Evolutionary conservation across 1,140 invertebrate genomes (phyloP).

Genomic region (Temnothorax longispinosus): DNA sequence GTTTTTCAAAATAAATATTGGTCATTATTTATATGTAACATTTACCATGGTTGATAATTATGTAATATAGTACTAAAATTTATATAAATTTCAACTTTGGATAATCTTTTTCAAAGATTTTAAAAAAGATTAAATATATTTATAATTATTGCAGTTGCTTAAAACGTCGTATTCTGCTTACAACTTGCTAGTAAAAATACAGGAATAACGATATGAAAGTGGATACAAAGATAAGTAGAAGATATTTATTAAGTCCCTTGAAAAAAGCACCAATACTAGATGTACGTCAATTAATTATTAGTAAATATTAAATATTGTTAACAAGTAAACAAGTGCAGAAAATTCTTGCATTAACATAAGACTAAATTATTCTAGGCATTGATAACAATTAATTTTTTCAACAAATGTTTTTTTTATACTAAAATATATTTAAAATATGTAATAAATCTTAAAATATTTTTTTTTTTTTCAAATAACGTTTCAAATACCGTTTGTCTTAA

Average conservation of each 20-base stretch:
- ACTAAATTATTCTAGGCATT: not conserved
- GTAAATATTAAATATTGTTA: no score
- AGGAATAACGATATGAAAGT: not conserved
- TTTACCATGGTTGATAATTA: not conserved
- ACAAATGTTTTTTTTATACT: not conserved
- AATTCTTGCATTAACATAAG: not conserved
- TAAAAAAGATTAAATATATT: not conserved
- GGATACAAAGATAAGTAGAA: not conserved
- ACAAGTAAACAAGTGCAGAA: not conserved
- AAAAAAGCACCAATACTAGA: no score
- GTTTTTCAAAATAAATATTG: no score
- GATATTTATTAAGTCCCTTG: not conserved
- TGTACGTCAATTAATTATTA: no score
- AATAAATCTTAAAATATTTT: not conserved
- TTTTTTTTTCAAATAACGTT: not conserved
- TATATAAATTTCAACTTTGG: not conserved
- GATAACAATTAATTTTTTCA: not conserved
- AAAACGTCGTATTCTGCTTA: not conserved
- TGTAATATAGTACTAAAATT: not conserved
- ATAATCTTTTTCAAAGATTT: not conserved
- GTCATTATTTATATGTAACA: not conserved
- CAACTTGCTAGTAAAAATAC: not conserved
- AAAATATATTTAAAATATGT: not conserved
- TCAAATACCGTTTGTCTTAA: no score
- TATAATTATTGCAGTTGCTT: not conserved